These are phyloP conservation scores for Sciurus niger DNA, from an alignment of 2,113 vertebrate genomes.

Conservation along the genomic window DNA sequence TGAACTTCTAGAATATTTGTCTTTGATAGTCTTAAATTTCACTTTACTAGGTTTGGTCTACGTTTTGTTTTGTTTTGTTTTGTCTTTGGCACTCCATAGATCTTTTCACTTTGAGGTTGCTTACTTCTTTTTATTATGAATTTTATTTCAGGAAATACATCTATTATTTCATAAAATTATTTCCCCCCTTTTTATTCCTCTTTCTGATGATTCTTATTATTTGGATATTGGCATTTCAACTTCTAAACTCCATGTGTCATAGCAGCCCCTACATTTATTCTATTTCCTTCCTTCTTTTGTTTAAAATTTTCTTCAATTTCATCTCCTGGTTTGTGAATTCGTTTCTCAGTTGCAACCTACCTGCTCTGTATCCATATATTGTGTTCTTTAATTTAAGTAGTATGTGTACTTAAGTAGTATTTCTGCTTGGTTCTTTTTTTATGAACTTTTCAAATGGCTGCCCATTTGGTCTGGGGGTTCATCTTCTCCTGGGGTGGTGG, in stretches of 20 bases:
- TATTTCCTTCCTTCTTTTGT: not conserved
- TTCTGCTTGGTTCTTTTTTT: not conserved
- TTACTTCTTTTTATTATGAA: not conserved
- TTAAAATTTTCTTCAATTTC: not conserved
- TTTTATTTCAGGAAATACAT: not conserved
- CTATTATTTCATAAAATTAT: not conserved
- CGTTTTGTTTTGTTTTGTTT: not conserved
- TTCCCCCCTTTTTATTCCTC: constrained; percentile 3
- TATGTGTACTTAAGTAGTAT: not conserved
- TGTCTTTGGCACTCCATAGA: not conserved
- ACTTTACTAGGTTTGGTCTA: not conserved
- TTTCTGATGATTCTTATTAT: not conserved
- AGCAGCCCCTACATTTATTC: not conserved
- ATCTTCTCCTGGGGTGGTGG: not conserved
- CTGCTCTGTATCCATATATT: not conserved
- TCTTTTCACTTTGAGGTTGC: not conserved
- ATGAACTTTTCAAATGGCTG: not conserved
- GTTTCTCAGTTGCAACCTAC: not conserved
- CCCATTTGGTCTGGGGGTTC: not conserved
- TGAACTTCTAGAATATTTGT: not conserved
- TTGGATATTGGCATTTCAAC: not conserved
- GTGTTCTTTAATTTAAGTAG: not conserved
- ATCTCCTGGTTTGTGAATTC: constrained; percentile 21
- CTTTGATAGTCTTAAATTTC: not conserved
- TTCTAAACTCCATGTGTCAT: not conserved